A percentile compares a stretch with the other conserved stretches of the same genome.
These are phyloP conservation scores for Caenorhabditis doughertyi DNA, from an alignment of 2,888 invertebrate species.

Conservation along the genomic window DNA sequence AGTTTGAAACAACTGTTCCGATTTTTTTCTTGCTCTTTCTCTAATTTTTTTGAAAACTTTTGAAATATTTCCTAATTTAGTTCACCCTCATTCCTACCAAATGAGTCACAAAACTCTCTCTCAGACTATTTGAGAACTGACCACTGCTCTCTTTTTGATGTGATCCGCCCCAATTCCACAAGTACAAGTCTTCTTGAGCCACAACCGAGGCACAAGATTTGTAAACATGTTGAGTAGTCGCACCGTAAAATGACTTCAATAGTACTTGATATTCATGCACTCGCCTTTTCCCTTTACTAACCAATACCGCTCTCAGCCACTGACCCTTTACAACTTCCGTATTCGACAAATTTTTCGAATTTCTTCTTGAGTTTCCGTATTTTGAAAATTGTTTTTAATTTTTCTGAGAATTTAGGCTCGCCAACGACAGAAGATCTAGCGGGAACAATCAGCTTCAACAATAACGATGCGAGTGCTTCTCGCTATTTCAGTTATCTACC, in stretches of 20 bases:
- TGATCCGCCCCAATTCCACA: constrained; percentile 38
- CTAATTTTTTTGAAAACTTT: neutral
- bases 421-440: constrained; percentile 69
- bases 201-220: constrained; percentile 60
- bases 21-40: neutral
- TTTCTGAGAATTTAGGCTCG: constrained; percentile 42
- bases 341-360: constrained; percentile 27
- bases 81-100: neutral
- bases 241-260: constrained; percentile 66
- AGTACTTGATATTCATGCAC: constrained; percentile 64
- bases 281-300: constrained; percentile 17
- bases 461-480: constrained; percentile 69
- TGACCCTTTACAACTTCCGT: constrained; percentile 51
- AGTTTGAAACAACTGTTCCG: too few relatives aligned
- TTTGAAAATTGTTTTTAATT: neutral
- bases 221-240: constrained; percentile 62
- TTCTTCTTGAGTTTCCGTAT: neutral
- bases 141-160: constrained; percentile 35
- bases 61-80: neutral
- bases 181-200: constrained; percentile 56
- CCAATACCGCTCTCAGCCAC: constrained; percentile 9
- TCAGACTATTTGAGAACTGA: constrained; percentile 18
- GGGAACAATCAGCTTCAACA: constrained; percentile 68
- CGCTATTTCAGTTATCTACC: constrained; percentile 66
- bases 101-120: constrained; percentile 20